These are phyloP conservation scores for Puma concolor DNA, from an alignment of 2,113 vertebrate species.

Conservation along the genomic window DNA sequence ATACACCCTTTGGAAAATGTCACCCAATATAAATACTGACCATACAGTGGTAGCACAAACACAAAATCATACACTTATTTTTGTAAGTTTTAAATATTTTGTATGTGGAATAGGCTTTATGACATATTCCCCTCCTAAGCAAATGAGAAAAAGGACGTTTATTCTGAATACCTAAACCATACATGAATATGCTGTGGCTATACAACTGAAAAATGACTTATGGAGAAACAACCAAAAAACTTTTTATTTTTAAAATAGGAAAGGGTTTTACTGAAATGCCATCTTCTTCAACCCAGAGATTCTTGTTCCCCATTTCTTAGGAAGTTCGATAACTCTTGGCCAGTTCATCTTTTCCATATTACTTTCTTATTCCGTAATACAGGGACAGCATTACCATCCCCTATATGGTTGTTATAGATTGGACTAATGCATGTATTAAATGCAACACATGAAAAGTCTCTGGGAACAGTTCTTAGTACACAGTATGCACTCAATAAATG, in stretches of 20 bases:
- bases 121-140: neutral
- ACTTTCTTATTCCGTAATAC: constrained; percentile 18
- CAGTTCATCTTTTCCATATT: neutral
- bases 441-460: neutral
- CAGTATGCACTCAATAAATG: neutral
- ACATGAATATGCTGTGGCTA: neutral
- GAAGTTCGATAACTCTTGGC: neutral
- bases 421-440: neutral
- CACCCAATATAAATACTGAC: neutral
- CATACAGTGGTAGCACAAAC: neutral
- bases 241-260: neutral
- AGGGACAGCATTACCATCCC: neutral
- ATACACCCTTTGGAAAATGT: neutral
- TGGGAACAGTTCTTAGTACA: neutral
- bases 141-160: neutral
- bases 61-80: constrained; percentile 25
- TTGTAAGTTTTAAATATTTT: constrained; percentile 5
- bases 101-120: neutral
- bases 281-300: constrained; percentile 12
- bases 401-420: neutral
- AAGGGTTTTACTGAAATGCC: neutral
- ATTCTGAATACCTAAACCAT: neutral
- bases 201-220: neutral
- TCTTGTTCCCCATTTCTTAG: neutral
- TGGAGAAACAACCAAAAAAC: neutral